Percentiles rank a stretch among this genome's conserved stretches.
phyloP scores from a whole-genome alignment of 2,797 vertebrate genomes.

The Heliangelus exortis region DNA sequence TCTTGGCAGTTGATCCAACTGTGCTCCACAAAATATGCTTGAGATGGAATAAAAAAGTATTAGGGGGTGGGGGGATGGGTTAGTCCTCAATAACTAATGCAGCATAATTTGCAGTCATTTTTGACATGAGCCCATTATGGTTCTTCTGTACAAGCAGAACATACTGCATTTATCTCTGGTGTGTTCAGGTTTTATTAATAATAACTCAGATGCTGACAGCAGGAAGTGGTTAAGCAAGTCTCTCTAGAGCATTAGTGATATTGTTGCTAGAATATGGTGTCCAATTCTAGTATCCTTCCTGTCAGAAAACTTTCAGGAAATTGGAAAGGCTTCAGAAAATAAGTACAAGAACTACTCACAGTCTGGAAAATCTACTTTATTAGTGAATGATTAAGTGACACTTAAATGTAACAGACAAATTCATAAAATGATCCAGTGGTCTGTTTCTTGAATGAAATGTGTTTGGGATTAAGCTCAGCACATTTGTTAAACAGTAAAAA shows the following conservation, averaged over 20 bases:
- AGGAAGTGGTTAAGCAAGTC: conserved; percentile 1
- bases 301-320: conserved; percentile 30
- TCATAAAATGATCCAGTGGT: not conserved
- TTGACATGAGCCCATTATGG: not conserved
- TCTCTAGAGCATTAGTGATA: conserved; percentile 3
- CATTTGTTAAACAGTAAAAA: not conserved
- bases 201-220: not conserved
- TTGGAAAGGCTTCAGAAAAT: conserved; percentile 15
- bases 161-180: not conserved
- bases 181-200: not conserved
- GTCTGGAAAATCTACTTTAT: not conserved
- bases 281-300: not conserved
- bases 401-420: not conserved
- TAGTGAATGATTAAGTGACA: not conserved
- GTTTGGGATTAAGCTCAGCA: not conserved
- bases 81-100: not conserved
- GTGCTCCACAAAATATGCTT: not conserved
- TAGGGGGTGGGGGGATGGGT: not conserved
- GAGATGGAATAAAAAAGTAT: not conserved
- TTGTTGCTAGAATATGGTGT: not conserved
- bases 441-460: not conserved
- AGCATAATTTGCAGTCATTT: not conserved
- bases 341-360: not conserved
- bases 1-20: not conserved
- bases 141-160: not conserved